Evolutionary conservation across 2,888 invertebrate species (phyloP), one percentile per base, ranked within the genome.

Genomic region (Biston stratarius): DNA sequence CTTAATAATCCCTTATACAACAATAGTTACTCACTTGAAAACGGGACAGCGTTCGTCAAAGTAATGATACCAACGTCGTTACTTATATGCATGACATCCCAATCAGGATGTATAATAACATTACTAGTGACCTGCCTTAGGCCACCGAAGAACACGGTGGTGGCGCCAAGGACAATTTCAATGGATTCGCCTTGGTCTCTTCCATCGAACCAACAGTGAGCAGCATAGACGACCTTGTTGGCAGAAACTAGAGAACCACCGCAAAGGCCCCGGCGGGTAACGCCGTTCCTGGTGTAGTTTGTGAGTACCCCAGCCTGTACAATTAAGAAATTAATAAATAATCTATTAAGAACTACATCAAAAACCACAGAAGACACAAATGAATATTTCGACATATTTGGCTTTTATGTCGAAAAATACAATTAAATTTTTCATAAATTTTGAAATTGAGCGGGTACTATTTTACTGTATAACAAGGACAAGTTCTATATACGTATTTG

Each of bases 131-230:
- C 12, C 0, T 79, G 5, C 12, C 86, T 78, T n/a, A 65, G 73
- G 15, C 86, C 86, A 5, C 85, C 86, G 10, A 56, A 69, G 76
- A 84, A 86, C 5, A 87, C 69, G 0, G 64, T 52, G n/a, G 69
- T 60, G 33, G 84, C 81, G 2, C 87, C 87, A 3, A 86, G 80
- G 0, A 85, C 81, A 3, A 85, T 79, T 5, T 76, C 78, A 53
- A 83, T 68, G 14, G 67, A 67, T 66, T 74, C 74, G 0, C 77
- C 86, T 33, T 80, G 83, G 72, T 79, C 65, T 0, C 9, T 6
- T 0, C 87, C 86, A 36, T 86, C 86, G 47, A 53, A 72, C 83
- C 85, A 82, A 71, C 82, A 83, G 64, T 82, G 82, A 34, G 81
- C 82, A 6, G 83, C 83, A 0, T 80, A 78, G 0, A 79, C 12